A percentile compares a stretch with the other conserved stretches of the same genome.
Evolutionary conservation across 2,113 vertebrate species (phyloP).

Genomic region (Amazona vittata): DNA sequence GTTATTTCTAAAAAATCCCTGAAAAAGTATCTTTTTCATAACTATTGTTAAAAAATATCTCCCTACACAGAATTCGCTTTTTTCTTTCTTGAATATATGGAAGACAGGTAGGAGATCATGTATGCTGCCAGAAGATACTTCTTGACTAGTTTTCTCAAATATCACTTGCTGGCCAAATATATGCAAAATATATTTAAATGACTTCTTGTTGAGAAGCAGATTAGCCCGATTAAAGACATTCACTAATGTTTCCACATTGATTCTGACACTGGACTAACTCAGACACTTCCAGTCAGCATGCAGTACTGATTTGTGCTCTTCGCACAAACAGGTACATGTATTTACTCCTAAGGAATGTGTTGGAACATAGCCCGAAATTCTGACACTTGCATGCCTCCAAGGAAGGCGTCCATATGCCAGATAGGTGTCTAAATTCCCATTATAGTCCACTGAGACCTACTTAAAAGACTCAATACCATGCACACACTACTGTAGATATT

Average conservation of each 20-base stretch:
- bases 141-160: not conserved
- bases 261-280: not conserved
- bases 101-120: not conserved
- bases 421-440: not conserved
- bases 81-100: not conserved
- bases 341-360: not conserved
- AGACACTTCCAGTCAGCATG: accelerated
- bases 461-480: not conserved
- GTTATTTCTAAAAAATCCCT: not conserved
- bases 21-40: not conserved
- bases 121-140: not conserved
- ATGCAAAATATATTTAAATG: not conserved
- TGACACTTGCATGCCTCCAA: not conserved
- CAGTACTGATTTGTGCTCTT: not conserved
- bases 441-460: not conserved
- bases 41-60: not conserved
- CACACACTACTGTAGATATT: not conserved
- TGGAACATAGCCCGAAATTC: not conserved
- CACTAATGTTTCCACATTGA: too few relatives aligned
- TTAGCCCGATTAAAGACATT: not conserved
- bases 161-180: not conserved
- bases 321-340: not conserved
- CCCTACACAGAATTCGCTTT: not conserved
- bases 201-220: not conserved
- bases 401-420: not conserved